These are phyloP conservation scores for Pseudolaguvia tuberculata DNA, from an alignment of 2,113 vertebrate species.

Conservation along the genomic window DNA sequence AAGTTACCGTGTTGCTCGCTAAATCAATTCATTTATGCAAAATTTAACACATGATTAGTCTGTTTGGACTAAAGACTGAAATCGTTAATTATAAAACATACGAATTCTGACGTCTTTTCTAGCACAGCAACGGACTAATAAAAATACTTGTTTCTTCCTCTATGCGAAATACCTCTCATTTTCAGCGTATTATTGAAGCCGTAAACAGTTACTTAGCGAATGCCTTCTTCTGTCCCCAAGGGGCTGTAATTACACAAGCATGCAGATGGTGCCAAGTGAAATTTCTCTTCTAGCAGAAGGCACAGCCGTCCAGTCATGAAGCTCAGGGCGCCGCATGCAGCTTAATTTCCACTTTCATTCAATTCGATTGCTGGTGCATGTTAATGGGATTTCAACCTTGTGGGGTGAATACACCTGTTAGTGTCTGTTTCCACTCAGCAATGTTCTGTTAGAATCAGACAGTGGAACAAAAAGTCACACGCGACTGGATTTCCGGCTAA, in stretches of 20 bases:
- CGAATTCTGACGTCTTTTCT: background rate
- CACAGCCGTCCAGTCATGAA: constrained; percentile 57
- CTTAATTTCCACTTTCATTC: constrained; percentile 55
- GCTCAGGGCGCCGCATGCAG: constrained; percentile 47
- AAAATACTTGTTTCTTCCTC: background rate
- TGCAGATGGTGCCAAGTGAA: constrained; percentile 54
- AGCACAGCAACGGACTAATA: background rate
- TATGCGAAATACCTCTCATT: constrained; percentile 45
- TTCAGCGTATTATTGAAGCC: constrained; percentile 57
- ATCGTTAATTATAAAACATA: too few relatives aligned
- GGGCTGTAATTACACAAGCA: constrained; percentile 61
- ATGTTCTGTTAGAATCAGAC: constrained; percentile 10
- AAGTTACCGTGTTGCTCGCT: too few relatives aligned
- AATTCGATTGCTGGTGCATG: constrained; percentile 56
- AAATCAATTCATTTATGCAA: too few relatives aligned
- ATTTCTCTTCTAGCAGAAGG: constrained; percentile 51
- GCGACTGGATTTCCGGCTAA: constrained; percentile 41
- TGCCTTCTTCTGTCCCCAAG: constrained; percentile 56
- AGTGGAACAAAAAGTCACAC: constrained; percentile 42
- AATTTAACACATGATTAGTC: too few relatives aligned
- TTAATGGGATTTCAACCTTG: constrained; percentile 61
- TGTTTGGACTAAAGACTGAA: too few relatives aligned
- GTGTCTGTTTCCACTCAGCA: constrained; percentile 21
- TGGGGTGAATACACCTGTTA: constrained; percentile 57
- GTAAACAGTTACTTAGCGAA: constrained; percentile 38